phyloP scores from a whole-genome alignment of 2,888 invertebrate genomes.

The Palloptera scutellata region DNA sequence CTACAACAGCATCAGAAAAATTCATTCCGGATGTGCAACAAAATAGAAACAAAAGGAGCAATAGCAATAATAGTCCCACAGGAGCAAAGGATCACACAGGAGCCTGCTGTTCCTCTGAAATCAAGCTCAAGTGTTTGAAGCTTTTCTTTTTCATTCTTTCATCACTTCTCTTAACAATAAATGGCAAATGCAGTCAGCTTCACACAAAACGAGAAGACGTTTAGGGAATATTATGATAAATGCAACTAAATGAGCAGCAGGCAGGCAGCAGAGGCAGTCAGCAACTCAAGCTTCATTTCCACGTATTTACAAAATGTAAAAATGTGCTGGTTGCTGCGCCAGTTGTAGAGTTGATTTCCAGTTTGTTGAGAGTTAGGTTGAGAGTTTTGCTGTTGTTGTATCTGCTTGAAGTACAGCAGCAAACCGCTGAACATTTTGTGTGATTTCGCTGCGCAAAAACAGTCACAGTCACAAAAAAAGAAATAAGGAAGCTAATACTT shows the following conservation, averaged over 20 bases:
- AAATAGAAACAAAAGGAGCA: slow-evolving; percentile 15
- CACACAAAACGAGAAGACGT: slow-evolving; percentile 6
- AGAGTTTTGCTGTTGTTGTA: neutral
- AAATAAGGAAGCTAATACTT: neutral
- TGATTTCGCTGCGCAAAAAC: neutral
- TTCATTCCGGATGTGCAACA: no score
- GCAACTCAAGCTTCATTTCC: neutral
- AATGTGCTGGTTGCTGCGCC: neutral
- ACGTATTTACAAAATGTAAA: neutral
- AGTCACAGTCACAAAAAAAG: neutral
- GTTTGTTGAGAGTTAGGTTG: slow-evolving; percentile 3
- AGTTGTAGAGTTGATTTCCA: neutral
- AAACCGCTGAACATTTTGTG: neutral
- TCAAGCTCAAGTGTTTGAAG: neutral
- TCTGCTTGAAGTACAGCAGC: neutral
- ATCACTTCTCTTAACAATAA: no score
- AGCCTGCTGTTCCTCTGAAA: neutral
- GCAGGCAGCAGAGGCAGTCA: slow-evolving; percentile 9
- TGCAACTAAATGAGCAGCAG: slow-evolving; percentile 42
- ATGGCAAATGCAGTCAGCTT: slow-evolving; percentile 2
- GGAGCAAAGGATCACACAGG: slow-evolving; percentile 13
- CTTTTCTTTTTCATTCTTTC: no score
- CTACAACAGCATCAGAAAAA: no score
- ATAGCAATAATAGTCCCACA: neutral
- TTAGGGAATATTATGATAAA: slow-evolving; percentile 40